These are phyloP conservation scores for Chrysocyon brachyurus DNA, from an alignment of 2,797 vertebrate genomes.

Conservation along the genomic window DNA sequence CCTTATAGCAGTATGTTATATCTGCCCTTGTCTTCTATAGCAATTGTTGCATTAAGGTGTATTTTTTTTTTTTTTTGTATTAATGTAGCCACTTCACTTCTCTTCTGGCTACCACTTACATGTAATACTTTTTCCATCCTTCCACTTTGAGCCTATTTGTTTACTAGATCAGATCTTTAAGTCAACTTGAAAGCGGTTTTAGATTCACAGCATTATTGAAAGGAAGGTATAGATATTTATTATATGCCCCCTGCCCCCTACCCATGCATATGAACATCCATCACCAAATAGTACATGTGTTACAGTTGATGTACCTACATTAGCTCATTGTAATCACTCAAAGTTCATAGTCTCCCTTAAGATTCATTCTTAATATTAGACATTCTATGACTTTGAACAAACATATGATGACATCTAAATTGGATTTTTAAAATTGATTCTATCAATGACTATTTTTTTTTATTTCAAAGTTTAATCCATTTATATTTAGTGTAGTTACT, in stretches of 20 bases:
- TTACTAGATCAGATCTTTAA: background rate
- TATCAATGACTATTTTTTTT: background rate
- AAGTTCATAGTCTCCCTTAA: background rate
- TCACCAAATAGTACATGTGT: background rate
- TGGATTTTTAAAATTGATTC: background rate
- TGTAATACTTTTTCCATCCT: background rate
- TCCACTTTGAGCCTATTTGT: background rate
- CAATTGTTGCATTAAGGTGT: background rate
- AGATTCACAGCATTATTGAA: background rate
- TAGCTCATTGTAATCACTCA: background rate
- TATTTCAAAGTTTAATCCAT: background rate
- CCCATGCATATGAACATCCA: background rate
- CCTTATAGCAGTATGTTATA: background rate
- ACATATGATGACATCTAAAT: background rate
- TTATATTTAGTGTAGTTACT: constrained; percentile 13
- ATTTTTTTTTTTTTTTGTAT: background rate
- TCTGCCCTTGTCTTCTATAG: background rate
- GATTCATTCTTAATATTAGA: background rate
- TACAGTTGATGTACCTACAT: background rate
- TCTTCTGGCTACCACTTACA: background rate
- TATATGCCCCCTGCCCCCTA: background rate
- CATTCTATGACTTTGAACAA: background rate
- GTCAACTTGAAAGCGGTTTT: background rate
- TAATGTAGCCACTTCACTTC: background rate
- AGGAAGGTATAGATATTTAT: background rate